Conservation (phyloP, 2,113 vertebrate species). For the Phoenicopterus ruber region DNA sequence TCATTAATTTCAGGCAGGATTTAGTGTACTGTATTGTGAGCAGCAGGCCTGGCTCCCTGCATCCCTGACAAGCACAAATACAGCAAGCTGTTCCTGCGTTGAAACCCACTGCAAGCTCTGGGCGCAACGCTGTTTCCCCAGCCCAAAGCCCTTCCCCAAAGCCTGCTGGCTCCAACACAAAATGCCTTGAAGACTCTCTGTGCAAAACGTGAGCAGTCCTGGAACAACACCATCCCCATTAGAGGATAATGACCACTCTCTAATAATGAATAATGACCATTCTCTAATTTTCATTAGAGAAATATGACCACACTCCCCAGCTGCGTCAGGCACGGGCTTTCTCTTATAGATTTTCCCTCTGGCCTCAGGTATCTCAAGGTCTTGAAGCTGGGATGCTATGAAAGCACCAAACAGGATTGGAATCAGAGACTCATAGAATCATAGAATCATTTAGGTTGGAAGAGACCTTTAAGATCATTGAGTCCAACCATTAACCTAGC, state of each 20-base stretch:
- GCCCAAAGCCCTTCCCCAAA: not conserved
- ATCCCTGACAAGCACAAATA: not conserved
- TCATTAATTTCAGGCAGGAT: not conserved
- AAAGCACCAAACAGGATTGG: not conserved
- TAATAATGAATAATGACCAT: not conserved
- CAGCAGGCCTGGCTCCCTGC: not conserved
- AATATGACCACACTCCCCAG: not conserved
- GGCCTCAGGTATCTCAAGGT: not conserved
- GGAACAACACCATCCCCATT: not conserved
- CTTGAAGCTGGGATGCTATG: not conserved
- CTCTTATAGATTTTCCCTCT: not conserved
- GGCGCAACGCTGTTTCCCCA: not conserved
- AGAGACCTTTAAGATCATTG: no score
- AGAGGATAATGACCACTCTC: not conserved
- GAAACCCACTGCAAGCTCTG: not conserved
- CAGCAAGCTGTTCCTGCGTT: not conserved
- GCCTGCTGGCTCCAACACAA: not conserved
- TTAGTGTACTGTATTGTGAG: not conserved
- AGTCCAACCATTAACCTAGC: no score
- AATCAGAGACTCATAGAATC: no score
- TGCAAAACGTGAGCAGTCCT: not conserved
- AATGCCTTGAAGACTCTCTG: not conserved
- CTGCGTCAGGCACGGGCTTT: accelerated
- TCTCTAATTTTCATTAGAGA: not conserved
- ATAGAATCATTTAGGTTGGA: no score